phyloP scores from a whole-genome alignment of 2,888 invertebrate genomes.

The Eubasilissa splendida region DNA sequence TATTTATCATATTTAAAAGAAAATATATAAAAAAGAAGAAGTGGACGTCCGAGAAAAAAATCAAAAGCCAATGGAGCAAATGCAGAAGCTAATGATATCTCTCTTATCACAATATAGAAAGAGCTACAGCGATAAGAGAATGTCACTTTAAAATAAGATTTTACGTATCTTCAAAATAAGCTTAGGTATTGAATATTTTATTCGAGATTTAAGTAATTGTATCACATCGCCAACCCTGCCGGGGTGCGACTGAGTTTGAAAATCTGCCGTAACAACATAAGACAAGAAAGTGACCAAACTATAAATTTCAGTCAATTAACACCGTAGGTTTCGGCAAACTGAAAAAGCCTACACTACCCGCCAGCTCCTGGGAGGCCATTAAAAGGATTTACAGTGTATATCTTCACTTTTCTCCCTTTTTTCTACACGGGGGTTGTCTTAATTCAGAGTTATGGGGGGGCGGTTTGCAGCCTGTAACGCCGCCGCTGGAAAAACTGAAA shows the following conservation, averaged over 20 bases:
- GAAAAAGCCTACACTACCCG: conserved; percentile 37
- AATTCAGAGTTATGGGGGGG: conserved; percentile 53
- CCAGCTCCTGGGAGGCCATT: conserved; percentile 39
- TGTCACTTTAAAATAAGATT: too few species aligned
- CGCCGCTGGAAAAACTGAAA: conserved; percentile 33
- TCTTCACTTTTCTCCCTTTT: conserved; percentile 51
- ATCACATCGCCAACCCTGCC: conserved; percentile 16
- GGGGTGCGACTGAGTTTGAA: conserved; percentile 3
- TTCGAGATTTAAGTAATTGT: background rate
- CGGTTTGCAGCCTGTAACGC: conserved; percentile 41
- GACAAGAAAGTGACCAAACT: conserved; percentile 59
- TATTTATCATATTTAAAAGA: too few species aligned
- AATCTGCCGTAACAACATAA: conserved; percentile 54
- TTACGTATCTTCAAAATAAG: too few species aligned
- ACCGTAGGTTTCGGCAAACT: conserved; percentile 38
- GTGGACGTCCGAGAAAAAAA: too few species aligned
- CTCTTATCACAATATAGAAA: too few species aligned
- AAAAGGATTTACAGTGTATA: conserved; percentile 53
- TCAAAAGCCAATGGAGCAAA: too few species aligned
- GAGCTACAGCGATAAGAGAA: too few species aligned
- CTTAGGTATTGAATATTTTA: background rate
- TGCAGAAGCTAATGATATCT: too few species aligned
- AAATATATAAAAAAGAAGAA: too few species aligned
- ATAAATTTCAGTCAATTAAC: conserved; percentile 59
- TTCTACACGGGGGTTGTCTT: conserved; percentile 42